phyloP scores from a whole-genome alignment of 23 tunicate genomes.

The Ciona savignyi region DNA sequence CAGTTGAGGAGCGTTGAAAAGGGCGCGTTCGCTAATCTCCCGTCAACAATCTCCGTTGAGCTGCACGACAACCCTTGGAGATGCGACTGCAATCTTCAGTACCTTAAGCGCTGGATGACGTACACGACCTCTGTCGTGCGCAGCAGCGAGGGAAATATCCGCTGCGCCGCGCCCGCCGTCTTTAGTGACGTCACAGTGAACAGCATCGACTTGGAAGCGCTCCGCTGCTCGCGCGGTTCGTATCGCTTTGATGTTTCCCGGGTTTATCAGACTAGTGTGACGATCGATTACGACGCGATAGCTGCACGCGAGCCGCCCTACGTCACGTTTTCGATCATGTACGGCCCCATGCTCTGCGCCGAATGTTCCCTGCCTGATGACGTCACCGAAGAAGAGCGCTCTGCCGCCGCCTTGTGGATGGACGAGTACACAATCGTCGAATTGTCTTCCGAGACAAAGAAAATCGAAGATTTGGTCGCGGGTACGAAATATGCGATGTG shows the following conservation, averaged over 20 bases:
- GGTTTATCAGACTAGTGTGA: slow-evolving; percentile 2
- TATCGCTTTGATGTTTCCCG: background rate
- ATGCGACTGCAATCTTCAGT: slow-evolving; percentile 55
- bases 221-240: slow-evolving; percentile 20
- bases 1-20: slow-evolving; percentile 37
- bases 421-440: slow-evolving; percentile 35
- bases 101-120: slow-evolving; percentile 51
- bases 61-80: slow-evolving; percentile 58
- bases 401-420: slow-evolving; percentile 50
- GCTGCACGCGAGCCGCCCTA: slow-evolving; percentile 35
- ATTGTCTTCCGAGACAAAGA: slow-evolving; percentile 11
- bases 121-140: slow-evolving; percentile 13
- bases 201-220: slow-evolving; percentile 44
- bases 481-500: slow-evolving; percentile 31
- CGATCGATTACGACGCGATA: slow-evolving; percentile 18
- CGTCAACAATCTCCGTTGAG: slow-evolving; percentile 18
- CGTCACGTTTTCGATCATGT: slow-evolving; percentile 41
- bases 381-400: background rate
- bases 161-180: slow-evolving; percentile 34
- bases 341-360: slow-evolving; percentile 52
- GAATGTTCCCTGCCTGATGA: slow-evolving; percentile 32
- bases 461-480: slow-evolving; percentile 15
- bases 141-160: slow-evolving; percentile 23
- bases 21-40: slow-evolving; percentile 28
- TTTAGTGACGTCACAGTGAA: slow-evolving; percentile 42